phyloP scores from a whole-genome alignment of 2,797 vertebrate genomes.

The Cetoscarus ocellatus region DNA sequence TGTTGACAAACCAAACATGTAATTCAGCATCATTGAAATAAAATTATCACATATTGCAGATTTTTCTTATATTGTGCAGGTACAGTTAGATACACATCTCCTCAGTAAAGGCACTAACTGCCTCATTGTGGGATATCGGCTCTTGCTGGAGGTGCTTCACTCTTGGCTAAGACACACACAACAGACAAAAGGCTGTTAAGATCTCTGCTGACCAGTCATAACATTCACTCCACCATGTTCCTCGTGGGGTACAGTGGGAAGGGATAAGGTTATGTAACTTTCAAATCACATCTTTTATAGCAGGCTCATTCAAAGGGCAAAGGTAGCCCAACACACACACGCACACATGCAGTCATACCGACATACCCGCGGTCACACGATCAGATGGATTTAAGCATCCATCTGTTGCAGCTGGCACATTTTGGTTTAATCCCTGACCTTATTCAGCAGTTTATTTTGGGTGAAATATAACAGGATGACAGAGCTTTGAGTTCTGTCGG shows the following conservation, averaged over 20 bases:
- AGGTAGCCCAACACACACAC: neutral
- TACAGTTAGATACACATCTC: neutral
- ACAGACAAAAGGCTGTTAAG: constrained; percentile 36
- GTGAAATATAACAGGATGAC: constrained; percentile 27
- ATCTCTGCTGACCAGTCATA: constrained; percentile 27
- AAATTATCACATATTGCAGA: no score
- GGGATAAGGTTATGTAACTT: constrained; percentile 40
- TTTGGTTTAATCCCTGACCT: constrained; percentile 54
- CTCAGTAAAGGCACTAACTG: neutral
- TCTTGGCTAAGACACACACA: constrained; percentile 18
- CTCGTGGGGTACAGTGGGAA: constrained; percentile 12
- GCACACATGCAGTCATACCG: constrained; percentile 5
- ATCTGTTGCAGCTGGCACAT: constrained; percentile 53
- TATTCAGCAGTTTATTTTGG: constrained; percentile 13
- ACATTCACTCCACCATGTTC: constrained; percentile 26
- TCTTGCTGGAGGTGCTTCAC: neutral
- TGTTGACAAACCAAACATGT: no score
- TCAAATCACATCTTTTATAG: constrained; percentile 23
- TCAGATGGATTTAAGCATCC: constrained; percentile 41
- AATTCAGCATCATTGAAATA: no score
- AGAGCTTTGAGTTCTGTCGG: constrained; percentile 5
- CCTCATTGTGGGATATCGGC: constrained; percentile 37
- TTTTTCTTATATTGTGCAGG: neutral
- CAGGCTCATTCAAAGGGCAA: constrained; percentile 24
- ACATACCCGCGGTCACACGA: constrained; percentile 12